phyloP scores from a whole-genome alignment of 1,140 invertebrate species.

The Pogonomyrmex californicus region DNA sequence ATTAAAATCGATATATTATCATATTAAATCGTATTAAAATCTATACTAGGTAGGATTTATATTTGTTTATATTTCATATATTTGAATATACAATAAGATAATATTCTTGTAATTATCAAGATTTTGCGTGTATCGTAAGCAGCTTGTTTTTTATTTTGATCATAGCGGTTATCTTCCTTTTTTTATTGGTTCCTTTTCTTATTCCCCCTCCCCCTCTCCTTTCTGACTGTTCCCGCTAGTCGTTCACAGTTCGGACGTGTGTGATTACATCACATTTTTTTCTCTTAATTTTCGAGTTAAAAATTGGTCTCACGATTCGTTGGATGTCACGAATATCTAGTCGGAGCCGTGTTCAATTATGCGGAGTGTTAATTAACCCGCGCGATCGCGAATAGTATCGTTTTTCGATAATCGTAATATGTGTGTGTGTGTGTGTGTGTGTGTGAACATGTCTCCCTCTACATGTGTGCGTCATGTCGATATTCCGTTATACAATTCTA shows the following conservation, averaged over 20 bases:
- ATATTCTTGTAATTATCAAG: not conserved
- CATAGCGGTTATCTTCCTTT: not conserved
- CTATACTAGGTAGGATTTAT: not conserved
- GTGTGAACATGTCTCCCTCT: too few relatives aligned
- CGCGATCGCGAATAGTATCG: not conserved
- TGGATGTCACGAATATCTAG: not conserved
- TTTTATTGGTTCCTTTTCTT: too few relatives aligned
- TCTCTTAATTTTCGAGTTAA: not conserved
- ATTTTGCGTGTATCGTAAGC: not conserved
- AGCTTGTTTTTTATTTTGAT: constrained; percentile 4
- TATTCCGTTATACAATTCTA: not conserved
- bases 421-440: not conserved
- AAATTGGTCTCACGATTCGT: not conserved
- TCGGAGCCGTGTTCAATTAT: not conserved
- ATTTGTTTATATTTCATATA: not conserved
- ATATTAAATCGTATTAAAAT: not conserved
- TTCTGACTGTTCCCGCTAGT: not conserved
- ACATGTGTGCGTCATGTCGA: not conserved
- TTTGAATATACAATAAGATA: not conserved
- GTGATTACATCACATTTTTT: not conserved
- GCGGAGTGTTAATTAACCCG: not conserved
- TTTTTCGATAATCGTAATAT: not conserved
- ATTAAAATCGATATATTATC: not conserved
- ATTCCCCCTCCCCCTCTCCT: not conserved
- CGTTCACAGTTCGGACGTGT: not conserved